Base-by-base conservation (phyloP, 2,113 vertebrate species). In the Loxodonta africana region DNA sequence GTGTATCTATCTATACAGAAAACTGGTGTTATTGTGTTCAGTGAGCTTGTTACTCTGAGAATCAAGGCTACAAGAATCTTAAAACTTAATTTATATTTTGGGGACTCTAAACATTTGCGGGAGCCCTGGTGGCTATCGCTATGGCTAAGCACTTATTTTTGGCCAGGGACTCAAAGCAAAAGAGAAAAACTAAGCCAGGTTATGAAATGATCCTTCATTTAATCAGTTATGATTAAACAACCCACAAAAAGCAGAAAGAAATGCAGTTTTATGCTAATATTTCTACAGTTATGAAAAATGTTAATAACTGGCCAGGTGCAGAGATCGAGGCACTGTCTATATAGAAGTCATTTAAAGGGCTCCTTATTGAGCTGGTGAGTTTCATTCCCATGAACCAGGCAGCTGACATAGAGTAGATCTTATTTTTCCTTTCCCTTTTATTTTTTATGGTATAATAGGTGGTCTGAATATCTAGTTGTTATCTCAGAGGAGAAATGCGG, bases 1-100 rank as follows among this genome's bases (percentile, higher is more conserved):
- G 92, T 88, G 78, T 97, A 98, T 98, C 94, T 97, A 15, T 97
- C 98, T 96, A 93, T 97, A 98, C 48, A 97, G 98, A 98, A 98
- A 98, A 97, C 83, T 84, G 98, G 96, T 82, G 73, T 97, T 98
- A 98, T 98, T 99, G 96, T 97, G 97, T 91, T 91, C 93, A 90
- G 94, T 85, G 95, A 92, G 90, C 96, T 98, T 97, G 98, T 98
- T 98, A 98, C 92, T 96, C 97, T 95, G 83, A 97, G 91, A 97
- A 97, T 97, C 86, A 98, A 96, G 93, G 63, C 85, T 96, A 95
- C 80, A 92, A 91, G 88, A 5, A 92, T 97, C 91, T 97, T 88
- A 96, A 98, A 96, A 96, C 94, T 97, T 97, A 97, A 98, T 97
- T 92, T 90, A 81, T 97, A 97, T 96, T 94, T 87, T 96, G 94